These are phyloP conservation scores for Luffia ferchaultella DNA, from an alignment of 2,888 invertebrate species.

Conservation along the genomic window DNA sequence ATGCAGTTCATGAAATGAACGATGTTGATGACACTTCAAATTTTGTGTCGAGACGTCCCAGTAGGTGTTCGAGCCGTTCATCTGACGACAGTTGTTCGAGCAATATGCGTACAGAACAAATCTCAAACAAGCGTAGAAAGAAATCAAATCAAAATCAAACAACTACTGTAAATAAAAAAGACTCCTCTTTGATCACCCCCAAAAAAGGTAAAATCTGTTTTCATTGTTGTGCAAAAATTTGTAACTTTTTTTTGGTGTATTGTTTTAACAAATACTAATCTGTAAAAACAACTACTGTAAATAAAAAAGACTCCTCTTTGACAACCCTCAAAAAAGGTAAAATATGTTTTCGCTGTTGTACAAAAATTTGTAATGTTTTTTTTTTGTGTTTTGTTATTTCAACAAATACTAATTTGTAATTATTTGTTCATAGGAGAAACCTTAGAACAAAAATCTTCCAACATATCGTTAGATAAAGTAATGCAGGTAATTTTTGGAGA, in stretches of 20 bases:
- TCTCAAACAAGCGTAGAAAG: conserved; percentile 31
- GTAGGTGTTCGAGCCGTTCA: conserved; percentile 47
- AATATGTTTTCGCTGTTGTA: conserved; percentile 9
- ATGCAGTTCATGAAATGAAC: conserved; percentile 24
- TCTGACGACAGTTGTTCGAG: conserved; percentile 56
- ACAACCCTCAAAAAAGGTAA: conserved; percentile 17
- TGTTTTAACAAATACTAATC: too few species aligned
- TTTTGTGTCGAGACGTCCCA: conserved; percentile 42
- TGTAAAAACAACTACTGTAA: conserved; percentile 28
- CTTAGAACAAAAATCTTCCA: conserved; percentile 25
- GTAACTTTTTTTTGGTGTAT: too few species aligned
- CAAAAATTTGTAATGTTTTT: too few species aligned
- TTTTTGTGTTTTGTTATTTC: too few species aligned
- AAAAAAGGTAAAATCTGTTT: conserved; percentile 5
- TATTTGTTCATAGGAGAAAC: conserved; percentile 33
- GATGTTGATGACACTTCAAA: conserved; percentile 30
- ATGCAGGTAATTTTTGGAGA: conserved; percentile 20
- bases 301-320: conserved; percentile 29
- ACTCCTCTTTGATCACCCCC: conserved; percentile 21
- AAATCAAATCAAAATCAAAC: conserved; percentile 31
- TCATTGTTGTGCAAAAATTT: too few species aligned
- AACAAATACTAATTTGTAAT: too few species aligned
- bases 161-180: conserved; percentile 33
- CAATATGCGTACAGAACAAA: conserved; percentile 32
- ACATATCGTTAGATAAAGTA: conserved; percentile 24